These are phyloP conservation scores for Mastomys coucha DNA, from an alignment of 2,113 vertebrate genomes.

Conservation along the genomic window DNA sequence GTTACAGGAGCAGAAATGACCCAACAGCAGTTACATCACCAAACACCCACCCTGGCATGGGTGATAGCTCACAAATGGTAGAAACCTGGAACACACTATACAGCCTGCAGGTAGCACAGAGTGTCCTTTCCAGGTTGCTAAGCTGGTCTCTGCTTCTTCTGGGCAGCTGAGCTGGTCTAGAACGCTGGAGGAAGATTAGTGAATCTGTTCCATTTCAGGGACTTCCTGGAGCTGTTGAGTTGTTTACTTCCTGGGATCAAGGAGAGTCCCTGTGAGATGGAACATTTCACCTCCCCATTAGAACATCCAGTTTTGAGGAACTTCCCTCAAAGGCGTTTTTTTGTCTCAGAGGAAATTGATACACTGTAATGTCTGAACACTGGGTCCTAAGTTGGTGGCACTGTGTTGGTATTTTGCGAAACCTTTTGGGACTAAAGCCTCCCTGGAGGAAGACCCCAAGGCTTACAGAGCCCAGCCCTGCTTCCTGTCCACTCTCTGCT, in stretches of 20 bases:
- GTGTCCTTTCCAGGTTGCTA: not conserved
- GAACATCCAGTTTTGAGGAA: not conserved
- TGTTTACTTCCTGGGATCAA: not conserved
- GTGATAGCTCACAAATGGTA: not conserved
- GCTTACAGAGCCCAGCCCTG: not conserved
- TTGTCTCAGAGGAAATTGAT: not conserved
- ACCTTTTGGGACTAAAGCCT: not conserved
- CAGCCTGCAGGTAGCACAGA: not conserved
- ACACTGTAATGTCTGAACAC: not conserved
- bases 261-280: not conserved
- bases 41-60: not conserved
- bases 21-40: not conserved
- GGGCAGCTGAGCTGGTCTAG: not conserved
- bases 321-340: not conserved
- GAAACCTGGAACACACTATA: not conserved
- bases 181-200: not conserved
- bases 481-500: not conserved
- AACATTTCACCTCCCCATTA: not conserved
- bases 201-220: not conserved
- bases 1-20: not conserved
- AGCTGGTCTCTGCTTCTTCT: not conserved
- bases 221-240: not conserved
- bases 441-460: not conserved
- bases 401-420: not conserved
- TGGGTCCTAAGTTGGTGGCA: not conserved